A percentile compares a stretch with the other conserved stretches of the same genome.
Conservation (phyloP, 37 sponge, comb jelly and placozoan species). For the Beroe forskalii region DNA sequence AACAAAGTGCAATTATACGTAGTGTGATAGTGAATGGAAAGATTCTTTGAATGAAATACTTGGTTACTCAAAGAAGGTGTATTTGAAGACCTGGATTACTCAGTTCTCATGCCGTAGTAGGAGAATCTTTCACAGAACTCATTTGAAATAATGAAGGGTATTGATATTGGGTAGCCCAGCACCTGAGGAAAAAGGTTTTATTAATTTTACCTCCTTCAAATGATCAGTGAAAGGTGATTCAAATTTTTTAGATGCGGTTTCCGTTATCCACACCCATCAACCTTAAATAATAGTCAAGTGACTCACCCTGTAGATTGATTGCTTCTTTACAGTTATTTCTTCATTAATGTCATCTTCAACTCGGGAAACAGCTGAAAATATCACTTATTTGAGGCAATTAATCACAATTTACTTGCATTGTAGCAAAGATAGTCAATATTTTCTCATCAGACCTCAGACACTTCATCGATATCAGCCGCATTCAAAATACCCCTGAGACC, state of each 20-base stretch:
- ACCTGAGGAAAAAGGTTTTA: neutral
- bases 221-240: neutral
- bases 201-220: neutral
- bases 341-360: neutral
- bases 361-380: constrained; percentile 7
- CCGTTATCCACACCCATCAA: too few relatives aligned
- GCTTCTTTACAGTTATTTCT: neutral
- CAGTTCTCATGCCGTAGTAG: constrained; percentile 98
- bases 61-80: too few relatives aligned
- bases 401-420: neutral
- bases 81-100: too few relatives aligned
- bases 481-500: too few relatives aligned
- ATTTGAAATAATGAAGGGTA: constrained; percentile 95
- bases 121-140: constrained; percentile 99
- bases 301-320: neutral
- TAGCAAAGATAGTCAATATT: too few relatives aligned
- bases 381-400: neutral
- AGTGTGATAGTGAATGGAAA: too few relatives aligned
- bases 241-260: too few relatives aligned
- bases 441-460: too few relatives aligned
- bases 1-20: too few relatives aligned
- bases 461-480: too few relatives aligned
- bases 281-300: too few relatives aligned
- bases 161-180: constrained; percentile 74
- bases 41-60: too few relatives aligned